These are phyloP conservation scores for Hyalella azteca DNA, from an alignment of 2,888 invertebrate species.

Conservation along the genomic window DNA sequence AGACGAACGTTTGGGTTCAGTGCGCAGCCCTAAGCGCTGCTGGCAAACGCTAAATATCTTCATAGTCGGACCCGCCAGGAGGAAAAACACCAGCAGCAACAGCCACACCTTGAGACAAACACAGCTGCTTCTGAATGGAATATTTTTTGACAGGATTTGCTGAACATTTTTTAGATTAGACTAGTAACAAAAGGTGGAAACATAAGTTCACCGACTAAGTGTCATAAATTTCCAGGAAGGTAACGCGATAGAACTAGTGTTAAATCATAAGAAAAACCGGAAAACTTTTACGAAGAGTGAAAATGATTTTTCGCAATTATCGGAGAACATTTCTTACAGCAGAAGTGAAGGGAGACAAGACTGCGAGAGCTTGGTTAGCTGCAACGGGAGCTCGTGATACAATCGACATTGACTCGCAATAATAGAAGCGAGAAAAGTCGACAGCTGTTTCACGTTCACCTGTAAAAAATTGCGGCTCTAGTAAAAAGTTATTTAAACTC, in stretches of 20 bases:
- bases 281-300: no score
- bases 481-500: no score
- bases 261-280: no score
- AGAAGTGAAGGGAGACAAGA: constrained; percentile 46
- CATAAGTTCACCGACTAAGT: no score
- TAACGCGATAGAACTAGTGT: no score
- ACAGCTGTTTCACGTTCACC: constrained; percentile 42
- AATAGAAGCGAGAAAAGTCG: constrained; percentile 45
- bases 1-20: neutral
- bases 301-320: no score
- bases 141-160: no score
- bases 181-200: no score
- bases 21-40: neutral
- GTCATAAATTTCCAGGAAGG: no score
- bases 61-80: neutral
- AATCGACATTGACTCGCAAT: constrained; percentile 42
- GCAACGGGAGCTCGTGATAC: constrained; percentile 40
- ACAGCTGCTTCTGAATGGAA: no score
- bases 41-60: neutral
- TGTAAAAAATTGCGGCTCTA: no score
- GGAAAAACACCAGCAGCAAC: neutral
- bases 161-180: no score
- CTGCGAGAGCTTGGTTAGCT: constrained; percentile 42
- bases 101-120: constrained; percentile 33
- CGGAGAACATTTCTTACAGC: constrained; percentile 37